phyloP scores from a whole-genome alignment of 2,113 vertebrate species.

The Leucopternis melanops region DNA sequence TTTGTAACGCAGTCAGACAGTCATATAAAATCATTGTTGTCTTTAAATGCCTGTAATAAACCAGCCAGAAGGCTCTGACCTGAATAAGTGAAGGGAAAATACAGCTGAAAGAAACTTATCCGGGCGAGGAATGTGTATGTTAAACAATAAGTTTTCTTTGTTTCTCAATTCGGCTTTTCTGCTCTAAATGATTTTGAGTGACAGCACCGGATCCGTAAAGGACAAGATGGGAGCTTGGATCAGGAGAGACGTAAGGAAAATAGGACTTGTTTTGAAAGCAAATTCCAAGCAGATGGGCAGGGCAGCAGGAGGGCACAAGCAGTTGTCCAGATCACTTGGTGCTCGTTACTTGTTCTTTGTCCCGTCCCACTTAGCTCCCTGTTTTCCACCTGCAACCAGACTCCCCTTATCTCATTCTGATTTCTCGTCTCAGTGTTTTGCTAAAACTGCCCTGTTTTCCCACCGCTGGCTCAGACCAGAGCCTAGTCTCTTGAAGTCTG shows the following conservation, averaged over 20 bases:
- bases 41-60: not conserved
- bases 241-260: not conserved
- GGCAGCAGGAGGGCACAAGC: not conserved
- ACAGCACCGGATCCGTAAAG: not conserved
- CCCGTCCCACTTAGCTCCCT: not conserved
- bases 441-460: not conserved
- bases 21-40: not conserved
- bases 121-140: not conserved
- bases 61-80: not conserved
- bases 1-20: not conserved
- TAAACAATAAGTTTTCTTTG: not conserved
- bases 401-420: not conserved
- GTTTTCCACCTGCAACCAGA: not conserved
- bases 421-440: not conserved
- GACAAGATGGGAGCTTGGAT: not conserved
- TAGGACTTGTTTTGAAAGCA: not conserved
- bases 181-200: not conserved
- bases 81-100: not conserved
- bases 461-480: not conserved
- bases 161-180: not conserved
- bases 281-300: constrained; percentile 36
- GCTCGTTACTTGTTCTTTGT: not conserved
- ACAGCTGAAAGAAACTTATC: not conserved
- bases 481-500: not conserved
- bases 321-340: not conserved